Base-by-base conservation (phyloP, 2,888 invertebrate species). In the Drosophila suboccidentalis region DNA sequence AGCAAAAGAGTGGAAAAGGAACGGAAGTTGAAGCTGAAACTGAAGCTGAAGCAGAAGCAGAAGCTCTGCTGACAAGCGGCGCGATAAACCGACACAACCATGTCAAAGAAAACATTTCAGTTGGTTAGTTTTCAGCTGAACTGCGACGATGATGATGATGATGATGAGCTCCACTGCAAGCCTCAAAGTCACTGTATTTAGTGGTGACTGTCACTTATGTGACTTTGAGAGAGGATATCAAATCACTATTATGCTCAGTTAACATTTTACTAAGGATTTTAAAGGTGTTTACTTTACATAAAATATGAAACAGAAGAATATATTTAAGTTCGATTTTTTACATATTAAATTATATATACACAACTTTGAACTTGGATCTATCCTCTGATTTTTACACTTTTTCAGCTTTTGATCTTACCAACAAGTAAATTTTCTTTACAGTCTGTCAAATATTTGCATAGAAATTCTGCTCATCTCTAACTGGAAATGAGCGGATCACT, bases 91-190 rank as follows among this genome's bases (percentile, higher is more conserved):
- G 83, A 80, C 80, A 83, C 87, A 87, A 62, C 79, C 85, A 75
- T 87, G 84, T 87, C 89, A 83, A 83, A 87, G 89, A 83, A 84
- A 83, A 87, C 82, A 83, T 84, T 83, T 87, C 85, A 84, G 85
- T 84, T 84, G 83, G 89, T 89, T 84, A 87, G 87, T 63, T 89
- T 78, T 65, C 47, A 75, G 80, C 71, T 87, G 70, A 84, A 61
- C 84, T 87, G 87, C 64, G 55, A 58, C 89, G 69, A 75, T 43
- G 79, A 84, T 50, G 87, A 57, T 80, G 71, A 62, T 22, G 22
- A 22, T 26, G 26, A 26, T 26, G 26, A 26, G 62, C 50, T 17
- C 6, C 32, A 44, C 36, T 58, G 57, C 19, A 26, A 10, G n/a
- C 39, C 8, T 34, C 9, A 29, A 43, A 70, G 75, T 79, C 71